phyloP scores from a whole-genome alignment of 2,888 invertebrate genomes.

The Aplocera efformata region DNA sequence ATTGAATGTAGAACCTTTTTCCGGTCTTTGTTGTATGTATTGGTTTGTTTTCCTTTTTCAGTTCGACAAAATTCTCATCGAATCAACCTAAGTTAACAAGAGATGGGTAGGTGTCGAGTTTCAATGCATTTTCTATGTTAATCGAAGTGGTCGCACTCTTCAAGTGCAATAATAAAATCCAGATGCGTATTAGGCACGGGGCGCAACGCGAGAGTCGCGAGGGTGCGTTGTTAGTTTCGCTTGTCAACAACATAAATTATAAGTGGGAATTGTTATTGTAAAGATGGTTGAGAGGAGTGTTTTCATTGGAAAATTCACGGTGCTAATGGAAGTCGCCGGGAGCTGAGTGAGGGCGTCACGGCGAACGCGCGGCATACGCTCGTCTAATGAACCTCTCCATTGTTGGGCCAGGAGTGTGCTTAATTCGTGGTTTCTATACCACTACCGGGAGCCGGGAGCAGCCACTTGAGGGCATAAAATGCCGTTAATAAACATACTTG shows the following conservation, averaged over 20 bases:
- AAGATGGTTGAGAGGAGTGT: conserved; percentile 65
- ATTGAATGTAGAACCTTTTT: conserved; percentile 52
- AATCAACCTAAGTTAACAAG: conserved; percentile 21
- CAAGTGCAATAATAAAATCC: conserved; percentile 58
- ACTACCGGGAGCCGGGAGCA: conserved; percentile 39
- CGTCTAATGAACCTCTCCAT: conserved; percentile 72
- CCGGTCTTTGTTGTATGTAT: conserved; percentile 36
- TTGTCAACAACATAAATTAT: conserved; percentile 73
- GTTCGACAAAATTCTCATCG: conserved; percentile 22
- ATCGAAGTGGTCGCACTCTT: conserved; percentile 17
- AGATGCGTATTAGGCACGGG: conserved; percentile 51
- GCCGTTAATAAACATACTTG: conserved; percentile 46
- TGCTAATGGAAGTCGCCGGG: conserved; percentile 55
- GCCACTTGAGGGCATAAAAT: conserved; percentile 50
- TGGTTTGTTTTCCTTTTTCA: conserved; percentile 31
- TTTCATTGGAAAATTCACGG: conserved; percentile 67
- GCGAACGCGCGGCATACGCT: conserved; percentile 68
- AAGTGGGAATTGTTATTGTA: conserved; percentile 68
- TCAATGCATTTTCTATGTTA: conserved; percentile 27
- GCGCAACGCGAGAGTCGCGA: conserved; percentile 45
- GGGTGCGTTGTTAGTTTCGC: conserved; percentile 58
- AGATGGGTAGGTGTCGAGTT: conserved; percentile 21
- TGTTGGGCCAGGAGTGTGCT: conserved; percentile 68
- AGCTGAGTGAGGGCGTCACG: conserved; percentile 60
- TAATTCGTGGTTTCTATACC: conserved; percentile 60